phyloP scores from a whole-genome alignment of 2,888 invertebrate species.

The Taphrorychus bicolor region DNA sequence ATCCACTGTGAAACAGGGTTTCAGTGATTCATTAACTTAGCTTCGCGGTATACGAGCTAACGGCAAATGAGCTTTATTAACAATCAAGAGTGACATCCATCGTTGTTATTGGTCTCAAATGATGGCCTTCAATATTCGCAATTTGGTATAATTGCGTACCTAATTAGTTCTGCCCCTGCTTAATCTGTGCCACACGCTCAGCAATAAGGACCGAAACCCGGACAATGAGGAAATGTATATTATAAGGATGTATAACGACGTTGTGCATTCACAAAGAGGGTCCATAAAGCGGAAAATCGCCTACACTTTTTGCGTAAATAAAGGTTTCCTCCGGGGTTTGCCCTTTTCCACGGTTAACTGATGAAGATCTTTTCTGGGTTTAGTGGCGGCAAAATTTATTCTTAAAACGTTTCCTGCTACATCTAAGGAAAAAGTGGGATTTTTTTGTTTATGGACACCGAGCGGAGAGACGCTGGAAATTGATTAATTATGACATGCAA shows the following conservation, averaged over 20 bases:
- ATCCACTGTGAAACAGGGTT: not conserved
- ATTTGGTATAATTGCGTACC: too few species aligned
- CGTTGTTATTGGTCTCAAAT: not conserved
- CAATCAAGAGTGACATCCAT: not conserved
- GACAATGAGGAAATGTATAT: too few species aligned
- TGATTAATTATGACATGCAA: too few species aligned
- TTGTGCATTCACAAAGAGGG: not conserved
- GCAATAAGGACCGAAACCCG: too few species aligned
- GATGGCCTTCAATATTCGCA: not conserved
- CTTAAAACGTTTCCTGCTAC: not conserved
- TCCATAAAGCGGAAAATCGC: not conserved
- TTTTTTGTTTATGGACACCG: not conserved
- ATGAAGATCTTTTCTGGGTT: not conserved
- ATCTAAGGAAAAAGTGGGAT: not conserved
- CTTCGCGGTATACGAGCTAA: not conserved
- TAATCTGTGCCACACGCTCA: too few species aligned
- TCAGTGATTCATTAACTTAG: not conserved
- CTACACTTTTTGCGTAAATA: not conserved
- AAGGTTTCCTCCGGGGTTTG: constrained; percentile 1
- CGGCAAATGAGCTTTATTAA: not conserved
- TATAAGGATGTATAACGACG: not conserved
- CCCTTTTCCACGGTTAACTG: constrained; percentile 5
- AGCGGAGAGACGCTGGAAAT: too few species aligned
- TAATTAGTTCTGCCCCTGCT: too few species aligned
- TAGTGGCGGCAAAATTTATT: constrained; percentile 9